Percentiles rank a stretch among this genome's conserved stretches.
phyloP scores from a whole-genome alignment of 2,113 vertebrate genomes.

The Melanotaenia duboulayi region DNA sequence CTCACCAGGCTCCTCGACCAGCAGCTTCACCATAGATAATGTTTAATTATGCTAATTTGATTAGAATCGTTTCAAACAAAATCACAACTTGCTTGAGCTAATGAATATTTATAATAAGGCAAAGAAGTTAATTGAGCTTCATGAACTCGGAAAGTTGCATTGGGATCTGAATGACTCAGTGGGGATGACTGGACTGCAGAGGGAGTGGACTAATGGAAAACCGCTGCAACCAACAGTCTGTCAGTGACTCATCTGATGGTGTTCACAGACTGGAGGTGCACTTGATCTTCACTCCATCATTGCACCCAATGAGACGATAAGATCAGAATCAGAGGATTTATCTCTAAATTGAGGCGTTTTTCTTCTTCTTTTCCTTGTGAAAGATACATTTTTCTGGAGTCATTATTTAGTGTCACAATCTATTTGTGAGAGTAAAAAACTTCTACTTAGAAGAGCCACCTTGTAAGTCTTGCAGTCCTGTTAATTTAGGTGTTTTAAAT shows the following conservation, averaged over 20 bases:
- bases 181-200: conserved; percentile 39
- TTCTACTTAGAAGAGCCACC: not conserved
- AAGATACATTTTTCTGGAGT: conserved; percentile 19
- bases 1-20: conserved; percentile 44
- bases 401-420: not conserved
- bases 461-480: not conserved
- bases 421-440: not conserved
- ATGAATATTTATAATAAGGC: conserved; percentile 73
- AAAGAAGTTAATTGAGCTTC: conserved; percentile 65
- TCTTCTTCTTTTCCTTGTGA: not conserved
- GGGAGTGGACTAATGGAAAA: conserved; percentile 37
- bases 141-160: conserved; percentile 50
- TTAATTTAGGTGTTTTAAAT: not conserved
- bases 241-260: conserved; percentile 61
- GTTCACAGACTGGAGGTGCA: conserved; percentile 42
- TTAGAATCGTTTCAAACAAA: conserved; percentile 68
- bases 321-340: not conserved
- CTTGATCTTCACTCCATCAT: conserved; percentile 37
- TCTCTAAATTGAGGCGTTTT: not conserved
- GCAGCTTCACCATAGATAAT: conserved; percentile 69
- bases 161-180: conserved; percentile 37
- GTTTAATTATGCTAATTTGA: conserved; percentile 77
- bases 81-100: conserved; percentile 64
- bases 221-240: conserved; percentile 33
- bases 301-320: not conserved